These are phyloP conservation scores for Drosophila paramelanica DNA, from an alignment of 2,888 invertebrate genomes.

Conservation along the genomic window DNA sequence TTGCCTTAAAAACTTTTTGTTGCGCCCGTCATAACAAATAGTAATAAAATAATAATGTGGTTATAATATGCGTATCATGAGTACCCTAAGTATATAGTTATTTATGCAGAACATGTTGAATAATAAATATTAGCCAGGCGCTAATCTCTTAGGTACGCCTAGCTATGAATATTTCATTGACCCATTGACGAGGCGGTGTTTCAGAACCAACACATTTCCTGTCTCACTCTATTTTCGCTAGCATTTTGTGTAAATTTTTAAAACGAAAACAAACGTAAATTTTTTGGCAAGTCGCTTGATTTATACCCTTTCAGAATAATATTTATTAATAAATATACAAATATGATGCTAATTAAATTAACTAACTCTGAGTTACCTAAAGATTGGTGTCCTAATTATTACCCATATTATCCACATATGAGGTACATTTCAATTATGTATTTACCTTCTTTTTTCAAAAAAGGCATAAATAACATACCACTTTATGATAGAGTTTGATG, in stretches of 20 bases:
- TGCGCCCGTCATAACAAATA: constrained; percentile 1
- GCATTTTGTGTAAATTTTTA: constrained; percentile 7
- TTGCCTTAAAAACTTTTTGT: neutral
- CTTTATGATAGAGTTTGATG: neutral
- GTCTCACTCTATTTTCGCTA: neutral
- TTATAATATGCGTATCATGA: neutral
- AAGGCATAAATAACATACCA: neutral
- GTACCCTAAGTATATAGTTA: neutral
- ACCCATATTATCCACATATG: too few species aligned
- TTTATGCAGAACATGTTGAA: neutral
- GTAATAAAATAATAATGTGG: constrained; percentile 10
- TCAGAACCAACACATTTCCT: neutral
- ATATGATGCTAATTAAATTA: neutral
- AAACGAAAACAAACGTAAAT: neutral
- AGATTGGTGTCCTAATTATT: too few species aligned
- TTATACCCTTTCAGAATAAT: neutral
- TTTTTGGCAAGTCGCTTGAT: too few species aligned
- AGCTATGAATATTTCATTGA: constrained; percentile 11
- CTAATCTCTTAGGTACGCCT: constrained; percentile 18
- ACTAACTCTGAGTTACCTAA: too few species aligned
- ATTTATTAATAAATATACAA: neutral
- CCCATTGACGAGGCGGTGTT: constrained; percentile 36
- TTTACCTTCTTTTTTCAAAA: too few species aligned
- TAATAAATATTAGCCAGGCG: constrained; percentile 25
- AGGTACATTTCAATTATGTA: too few species aligned